Conservation (phyloP, 1,140 invertebrate genomes). For the Anagrus nilaparvatae region DNA sequence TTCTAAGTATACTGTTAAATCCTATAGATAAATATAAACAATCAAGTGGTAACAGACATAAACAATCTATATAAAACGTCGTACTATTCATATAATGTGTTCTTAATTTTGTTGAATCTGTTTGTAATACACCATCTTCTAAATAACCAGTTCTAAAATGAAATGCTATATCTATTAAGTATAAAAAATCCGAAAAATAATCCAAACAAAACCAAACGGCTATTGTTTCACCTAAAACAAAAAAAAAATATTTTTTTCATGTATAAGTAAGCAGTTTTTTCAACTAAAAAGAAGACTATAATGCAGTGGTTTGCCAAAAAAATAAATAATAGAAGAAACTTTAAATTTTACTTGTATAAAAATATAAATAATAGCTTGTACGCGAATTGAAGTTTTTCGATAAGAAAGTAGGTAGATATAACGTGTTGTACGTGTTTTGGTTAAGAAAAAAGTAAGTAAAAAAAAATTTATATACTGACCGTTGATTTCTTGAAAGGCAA, state of each 20-base stretch:
- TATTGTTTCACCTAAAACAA: conserved; percentile 65
- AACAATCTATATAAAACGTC: conserved; percentile 96
- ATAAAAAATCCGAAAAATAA: conserved; percentile 92
- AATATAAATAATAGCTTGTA: too few species aligned
- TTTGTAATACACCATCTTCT: conserved; percentile 93
- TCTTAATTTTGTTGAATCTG: conserved; percentile 82
- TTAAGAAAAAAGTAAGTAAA: too few species aligned
- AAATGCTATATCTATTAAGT: conserved; percentile 91
- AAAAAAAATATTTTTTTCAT: too few species aligned
- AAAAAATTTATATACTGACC: too few species aligned
- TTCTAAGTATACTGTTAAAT: conserved; percentile 93
- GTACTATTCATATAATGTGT: conserved; percentile 98
- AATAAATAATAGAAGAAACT: too few species aligned
- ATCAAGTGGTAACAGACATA: conserved; percentile 93
- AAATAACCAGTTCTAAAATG: conserved; percentile 95
- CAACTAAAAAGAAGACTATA: too few species aligned
- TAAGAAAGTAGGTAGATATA: too few species aligned
- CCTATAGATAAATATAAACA: conserved; percentile 97
- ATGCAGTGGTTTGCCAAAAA: too few species aligned
- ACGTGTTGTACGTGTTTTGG: too few species aligned
- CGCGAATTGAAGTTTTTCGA: too few species aligned
- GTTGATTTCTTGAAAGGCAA: conserved; percentile 90
- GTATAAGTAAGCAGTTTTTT: too few species aligned
- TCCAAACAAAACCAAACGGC: conserved; percentile 94
- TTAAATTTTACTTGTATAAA: too few species aligned